These are phyloP conservation scores for Coptotermes formosanus DNA, from an alignment of 1,140 invertebrate species.

Conservation along the genomic window DNA sequence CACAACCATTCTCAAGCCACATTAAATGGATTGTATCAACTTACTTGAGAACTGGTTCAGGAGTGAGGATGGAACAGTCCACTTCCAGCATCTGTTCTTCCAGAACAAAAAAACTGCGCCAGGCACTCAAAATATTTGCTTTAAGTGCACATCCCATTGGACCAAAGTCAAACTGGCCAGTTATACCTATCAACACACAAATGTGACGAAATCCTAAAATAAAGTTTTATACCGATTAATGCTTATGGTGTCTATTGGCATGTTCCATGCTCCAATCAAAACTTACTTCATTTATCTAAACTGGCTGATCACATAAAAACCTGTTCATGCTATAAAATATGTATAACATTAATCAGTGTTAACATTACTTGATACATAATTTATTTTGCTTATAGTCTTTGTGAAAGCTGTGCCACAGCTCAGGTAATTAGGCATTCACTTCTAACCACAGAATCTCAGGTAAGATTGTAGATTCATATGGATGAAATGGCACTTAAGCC, in stretches of 20 bases:
- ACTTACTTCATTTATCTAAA: conserved; percentile 97
- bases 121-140: conserved; percentile 88
- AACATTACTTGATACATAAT: conserved; percentile 92
- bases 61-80: conserved; percentile 95
- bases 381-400: conserved; percentile 80
- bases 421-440: conserved; percentile 64
- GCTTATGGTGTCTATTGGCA: too few relatives aligned
- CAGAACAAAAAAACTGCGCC: conserved; percentile 95
- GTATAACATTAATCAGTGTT: conserved; percentile 63
- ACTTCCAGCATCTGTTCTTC: conserved; percentile 99
- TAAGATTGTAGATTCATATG: conserved; percentile 71
- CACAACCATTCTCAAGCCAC: not conserved
- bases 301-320: conserved; percentile 98
- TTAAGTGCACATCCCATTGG: conserved; percentile 99
- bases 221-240: too few relatives aligned
- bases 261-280: too few relatives aligned
- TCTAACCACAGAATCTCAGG: conserved; percentile 86
- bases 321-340: conserved; percentile 87
- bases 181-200: conserved; percentile 50
- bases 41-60: conserved; percentile 91
- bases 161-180: conserved; percentile 94
- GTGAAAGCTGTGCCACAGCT: conserved; percentile 81
- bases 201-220: too few relatives aligned
- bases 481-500: conserved; percentile 78
- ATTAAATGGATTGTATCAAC: conserved; percentile 23